phyloP scores from a whole-genome alignment of 2,888 invertebrate species.

The Drosophila incognita region DNA sequence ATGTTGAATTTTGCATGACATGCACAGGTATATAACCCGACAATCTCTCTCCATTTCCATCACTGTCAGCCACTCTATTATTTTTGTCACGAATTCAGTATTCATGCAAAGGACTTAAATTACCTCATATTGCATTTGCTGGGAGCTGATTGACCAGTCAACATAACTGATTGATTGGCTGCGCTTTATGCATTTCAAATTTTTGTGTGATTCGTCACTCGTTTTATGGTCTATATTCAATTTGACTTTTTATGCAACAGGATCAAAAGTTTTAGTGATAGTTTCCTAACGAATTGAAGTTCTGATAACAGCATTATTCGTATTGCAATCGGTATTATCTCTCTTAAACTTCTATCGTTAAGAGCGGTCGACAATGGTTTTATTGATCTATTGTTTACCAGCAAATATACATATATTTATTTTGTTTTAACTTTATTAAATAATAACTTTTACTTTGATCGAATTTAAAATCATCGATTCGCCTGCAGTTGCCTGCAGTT shows the following conservation, averaged over 20 bases:
- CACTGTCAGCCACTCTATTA: neutral
- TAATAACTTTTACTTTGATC: neutral
- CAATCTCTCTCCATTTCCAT: neutral
- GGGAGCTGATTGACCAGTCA: conserved; percentile 1
- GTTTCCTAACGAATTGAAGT: neutral
- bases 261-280: conserved; percentile 23
- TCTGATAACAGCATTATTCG: neutral
- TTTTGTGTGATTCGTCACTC: neutral
- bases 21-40: neutral
- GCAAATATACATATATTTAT: neutral
- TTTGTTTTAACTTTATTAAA: neutral
- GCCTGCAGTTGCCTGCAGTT: conserved; percentile 7
- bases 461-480: conserved; percentile 5
- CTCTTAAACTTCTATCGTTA: neutral
- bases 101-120: conserved; percentile 8
- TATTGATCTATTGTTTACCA: neutral
- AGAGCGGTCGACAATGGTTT: neutral
- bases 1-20: neutral
- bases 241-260: conserved; percentile 10
- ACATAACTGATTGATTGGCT: conserved; percentile 11
- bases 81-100: neutral
- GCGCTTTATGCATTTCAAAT: conserved; percentile 9
- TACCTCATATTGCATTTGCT: neutral
- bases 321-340: neutral
- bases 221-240: conserved; percentile 21